Evolutionary conservation across 2,113 vertebrate species (phyloP), one percentile per base, ranked within the genome.

Genomic region (Morone saxatilis): DNA sequence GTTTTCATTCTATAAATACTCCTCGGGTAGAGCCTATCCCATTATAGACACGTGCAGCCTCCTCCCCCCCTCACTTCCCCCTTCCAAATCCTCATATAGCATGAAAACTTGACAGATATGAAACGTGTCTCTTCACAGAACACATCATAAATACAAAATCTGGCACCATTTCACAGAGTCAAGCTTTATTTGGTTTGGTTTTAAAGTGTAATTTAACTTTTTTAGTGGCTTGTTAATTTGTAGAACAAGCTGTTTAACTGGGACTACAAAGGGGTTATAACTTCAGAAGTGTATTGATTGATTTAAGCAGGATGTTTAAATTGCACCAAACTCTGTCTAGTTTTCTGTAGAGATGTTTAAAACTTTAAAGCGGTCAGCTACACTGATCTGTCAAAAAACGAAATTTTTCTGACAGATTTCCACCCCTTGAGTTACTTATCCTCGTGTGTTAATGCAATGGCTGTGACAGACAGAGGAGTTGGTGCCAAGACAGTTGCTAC

Each of bases 1-100:
- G 68, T 86, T 70, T 84, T 72, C 61, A 48, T 84, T 36, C 85
- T 92, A 94, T 89, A 88, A 92, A 93, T 93, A 93, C 43, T 71
- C 51, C 20, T 3, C 1, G 54, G 71, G 81, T 80, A 41, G 61
- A 81, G 78, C 79, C 43, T 54, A n/a, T 82, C 81, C 80, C 13
- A 7, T 84, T 81, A 88, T 81, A 89, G 80, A 72, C 71, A 40
- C 56, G 16, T 76, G 57, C 54, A 31, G 8, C 57, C 76, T 25
- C 25, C 25, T 25, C 25, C 60, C 1, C 20, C 40, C 41, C 10
- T 25, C n/a, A 41, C 54, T 2, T 13, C 41, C 38, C 41, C 20
- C 51, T 19, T 25, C 40, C 2, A 43, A 65, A 59, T 43, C 45
- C 20, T 77, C 50, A 66, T 20, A 67, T 20, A 63, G 74, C 41